Base-by-base conservation (phyloP, 1,140 invertebrate species). In the Pentalonia nigronervosa region DNA sequence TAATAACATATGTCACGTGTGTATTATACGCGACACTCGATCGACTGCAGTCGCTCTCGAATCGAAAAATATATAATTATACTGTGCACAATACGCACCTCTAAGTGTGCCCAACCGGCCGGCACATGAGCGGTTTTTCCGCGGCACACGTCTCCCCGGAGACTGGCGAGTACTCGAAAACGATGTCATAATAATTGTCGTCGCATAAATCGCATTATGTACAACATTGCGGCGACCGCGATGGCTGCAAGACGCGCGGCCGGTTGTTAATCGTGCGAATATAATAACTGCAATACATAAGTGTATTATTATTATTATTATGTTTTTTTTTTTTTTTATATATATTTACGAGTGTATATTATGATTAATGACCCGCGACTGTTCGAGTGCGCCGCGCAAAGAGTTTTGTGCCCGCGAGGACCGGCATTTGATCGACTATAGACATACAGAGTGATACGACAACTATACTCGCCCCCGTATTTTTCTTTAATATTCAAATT, bases 321-420 rank as follows among this genome's bases (percentile, higher is more conserved):
- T 30, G 41, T 41, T 41, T 41, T 4, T 41, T 41, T 41, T 41
- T 41, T 41, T 4, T 41, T 41, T 41, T 67, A 53, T 50, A 50
- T 17, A 41, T 50, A 20, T 47, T 50, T n/a, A 67, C 60, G 11
- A 67, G 60, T 67, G 30, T 67, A 30, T 67, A 67, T 67, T 60
- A 60, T 67, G 60, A 67, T 76, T 76, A 76, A 76, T 76, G 60
- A 76, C 30, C 60, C 60, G 60, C 60, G n/a, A n/a, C 60, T 76
- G 14, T n/a, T 76, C 30, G 60, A 76, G 60, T n/a, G 30, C 14
- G 60, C 11, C 11, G 4, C 1, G 30, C 11, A n/a, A 67, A 67
- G 4, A 76, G 25, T n/a, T 25, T 30, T n/a, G 60, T 67, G 30
- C 60, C 11, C 14, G 56, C 8, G 60, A n/a, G n/a, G 60, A 76